Evolutionary conservation across 2,797 vertebrate genomes (phyloP), one percentile per base, ranked within the genome.

Genomic region (Lagorchestes hirsutus): DNA sequence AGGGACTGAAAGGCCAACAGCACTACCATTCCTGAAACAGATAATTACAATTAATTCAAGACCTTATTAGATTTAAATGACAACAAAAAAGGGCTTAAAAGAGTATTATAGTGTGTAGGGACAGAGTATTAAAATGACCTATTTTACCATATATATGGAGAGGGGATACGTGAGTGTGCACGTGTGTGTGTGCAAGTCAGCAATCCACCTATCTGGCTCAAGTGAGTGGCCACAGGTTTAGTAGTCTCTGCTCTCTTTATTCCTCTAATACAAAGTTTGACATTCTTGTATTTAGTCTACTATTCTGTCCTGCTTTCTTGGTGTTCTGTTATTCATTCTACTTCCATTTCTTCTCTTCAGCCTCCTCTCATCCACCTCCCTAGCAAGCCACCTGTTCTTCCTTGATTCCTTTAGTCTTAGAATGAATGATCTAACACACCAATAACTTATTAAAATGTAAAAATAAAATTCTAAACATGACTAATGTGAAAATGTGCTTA

Each of bases 1-100:
- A 90, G 99, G 99, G 0, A 99, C 99, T 0, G 99, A 99, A 95
- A 99, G 99, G 98, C 99, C 99, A 98, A 99, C 98, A 13, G 99
- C 99, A 97, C 98, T 99, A 98, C 99, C 99, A 99, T 99, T 99
- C 99, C 99, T 99, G 97, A 96, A 98, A 98, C 24, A 98, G 57
- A 99, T 54, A 98, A 92, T 94, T 0, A 98, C 0, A 24, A 90
- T 95, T 97, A 95, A 92, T 62, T 97, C 58, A 96, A 96, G n/a
- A 59, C n/a, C 8, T 18, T 96, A 27, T 87, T 50, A 46, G 24
- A 50, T 27, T 87, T 87, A 87, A 46, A 87, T 50, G 22, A 82
- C 74, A 46, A 87, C 4, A 87, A 87, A 87, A 46, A 46, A 27
- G 40, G n/a, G 8, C 22, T 87, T 87, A 46, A 82, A 82, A 50